Evolutionary conservation across 1,140 invertebrate species (phyloP).

Genomic region (Calycopis cecrops): DNA sequence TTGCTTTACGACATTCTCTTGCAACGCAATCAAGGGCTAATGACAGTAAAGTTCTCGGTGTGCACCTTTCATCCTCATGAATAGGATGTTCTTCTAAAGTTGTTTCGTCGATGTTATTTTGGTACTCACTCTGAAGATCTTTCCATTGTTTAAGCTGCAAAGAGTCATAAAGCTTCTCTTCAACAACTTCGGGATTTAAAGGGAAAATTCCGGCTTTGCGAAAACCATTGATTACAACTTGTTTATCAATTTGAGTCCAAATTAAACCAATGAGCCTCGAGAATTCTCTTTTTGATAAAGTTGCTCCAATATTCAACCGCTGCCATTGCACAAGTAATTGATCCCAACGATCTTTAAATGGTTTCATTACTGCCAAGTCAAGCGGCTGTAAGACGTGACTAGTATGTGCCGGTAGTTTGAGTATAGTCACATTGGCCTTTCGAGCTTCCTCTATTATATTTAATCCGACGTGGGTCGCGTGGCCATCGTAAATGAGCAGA

Average conservation of each 20-base stretch:
- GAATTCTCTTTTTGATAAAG: conserved; percentile 30
- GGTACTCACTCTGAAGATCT: neutral
- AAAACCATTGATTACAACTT: conserved; percentile 32
- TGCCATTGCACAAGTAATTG: conserved; percentile 32
- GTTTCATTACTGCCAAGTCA: conserved; percentile 38
- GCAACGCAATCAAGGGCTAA: too few species aligned
- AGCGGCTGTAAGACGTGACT: conserved; percentile 40
- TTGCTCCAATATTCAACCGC: conserved; percentile 26
- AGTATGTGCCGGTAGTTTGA: conserved; percentile 37
- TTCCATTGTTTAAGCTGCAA: conserved; percentile 24
- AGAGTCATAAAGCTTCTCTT: conserved; percentile 23
- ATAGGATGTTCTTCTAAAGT: too few species aligned
- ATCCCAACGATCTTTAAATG: conserved; percentile 36
- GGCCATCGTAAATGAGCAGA: conserved; percentile 35
- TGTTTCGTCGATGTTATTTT: too few species aligned
- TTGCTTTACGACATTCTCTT: too few species aligned
- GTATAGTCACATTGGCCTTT: conserved; percentile 29
- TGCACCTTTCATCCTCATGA: too few species aligned
- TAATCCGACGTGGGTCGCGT: conserved; percentile 27
- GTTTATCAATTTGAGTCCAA: conserved; percentile 25
- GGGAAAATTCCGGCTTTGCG: conserved; percentile 35
- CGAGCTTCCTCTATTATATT: conserved; percentile 31
- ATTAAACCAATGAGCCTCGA: conserved; percentile 21
- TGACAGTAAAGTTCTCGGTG: too few species aligned
- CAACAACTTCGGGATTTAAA: conserved; percentile 10